Evolutionary conservation across 2,888 invertebrate species (phyloP).

Genomic region (Aelia acuminata): DNA sequence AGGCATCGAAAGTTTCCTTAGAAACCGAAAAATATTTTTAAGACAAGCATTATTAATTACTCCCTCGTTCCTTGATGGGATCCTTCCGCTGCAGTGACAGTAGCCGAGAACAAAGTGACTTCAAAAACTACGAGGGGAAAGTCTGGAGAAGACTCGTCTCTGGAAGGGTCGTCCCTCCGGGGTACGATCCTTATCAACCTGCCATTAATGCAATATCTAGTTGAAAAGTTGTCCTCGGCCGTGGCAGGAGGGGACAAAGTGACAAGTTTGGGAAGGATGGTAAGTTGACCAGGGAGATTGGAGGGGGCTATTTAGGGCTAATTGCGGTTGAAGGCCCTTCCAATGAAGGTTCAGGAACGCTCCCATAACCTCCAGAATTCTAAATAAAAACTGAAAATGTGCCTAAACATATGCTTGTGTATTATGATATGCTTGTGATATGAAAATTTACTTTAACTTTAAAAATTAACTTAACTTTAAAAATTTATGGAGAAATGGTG

Average conservation of each 20-base stretch:
- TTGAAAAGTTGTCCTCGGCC: conserved; percentile 4
- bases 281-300: background rate
- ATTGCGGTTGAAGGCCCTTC: background rate
- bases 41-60: background rate
- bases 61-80: background rate
- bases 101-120: background rate
- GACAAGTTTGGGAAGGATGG: conserved; percentile 27
- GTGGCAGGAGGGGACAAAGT: background rate
- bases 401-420: background rate
- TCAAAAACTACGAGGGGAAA: background rate
- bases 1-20: background rate
- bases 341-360: background rate
- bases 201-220: conserved; percentile 37
- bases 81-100: background rate
- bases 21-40: background rate
- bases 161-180: background rate
- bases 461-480: too few species aligned
- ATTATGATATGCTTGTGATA: too few species aligned
- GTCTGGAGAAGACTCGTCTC: background rate
- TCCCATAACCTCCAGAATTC: background rate
- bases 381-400: background rate
- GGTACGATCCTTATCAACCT: background rate
- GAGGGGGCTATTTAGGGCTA: background rate
- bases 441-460: too few species aligned
- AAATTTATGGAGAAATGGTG: too few species aligned